phyloP scores from a whole-genome alignment of 2,797 vertebrate species.

The Sebastes steindachneri region DNA sequence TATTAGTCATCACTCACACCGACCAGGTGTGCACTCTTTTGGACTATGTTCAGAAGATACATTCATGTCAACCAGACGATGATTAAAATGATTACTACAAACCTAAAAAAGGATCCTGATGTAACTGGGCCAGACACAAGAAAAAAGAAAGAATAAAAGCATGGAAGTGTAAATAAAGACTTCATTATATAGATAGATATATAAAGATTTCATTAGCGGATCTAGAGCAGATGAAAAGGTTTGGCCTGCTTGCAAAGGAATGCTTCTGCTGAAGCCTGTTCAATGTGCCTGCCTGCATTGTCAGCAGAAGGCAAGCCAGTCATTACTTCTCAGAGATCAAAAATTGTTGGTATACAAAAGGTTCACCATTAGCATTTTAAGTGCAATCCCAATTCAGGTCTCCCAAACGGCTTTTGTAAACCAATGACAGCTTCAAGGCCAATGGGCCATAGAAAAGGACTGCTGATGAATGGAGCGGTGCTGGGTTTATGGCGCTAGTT shows the following conservation, averaged over 20 bases:
- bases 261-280: slow-evolving; percentile 15
- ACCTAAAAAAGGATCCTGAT: background rate
- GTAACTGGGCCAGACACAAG: background rate
- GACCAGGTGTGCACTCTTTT: slow-evolving; percentile 53
- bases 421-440: slow-evolving; percentile 62
- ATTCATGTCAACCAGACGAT: background rate
- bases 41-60: background rate
- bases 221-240: slow-evolving; percentile 21
- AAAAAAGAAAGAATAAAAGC: background rate
- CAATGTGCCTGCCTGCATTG: slow-evolving; percentile 18
- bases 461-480: slow-evolving; percentile 50
- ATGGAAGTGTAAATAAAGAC: slow-evolving; percentile 1
- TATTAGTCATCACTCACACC: slow-evolving; percentile 12
- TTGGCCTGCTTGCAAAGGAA: slow-evolving; percentile 25
- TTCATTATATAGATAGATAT: no score
- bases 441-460: slow-evolving; percentile 43
- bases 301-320: slow-evolving; percentile 22
- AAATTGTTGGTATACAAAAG: slow-evolving; percentile 54
- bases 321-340: slow-evolving; percentile 41
- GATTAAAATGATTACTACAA: background rate
- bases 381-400: slow-evolving; percentile 64
- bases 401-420: slow-evolving; percentile 59
- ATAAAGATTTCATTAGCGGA: slow-evolving; percentile 6
- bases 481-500: slow-evolving; percentile 64
- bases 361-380: slow-evolving; percentile 76